A percentile compares a stretch with the other conserved stretches of the same genome.
Conservation (phyloP, 2,797 vertebrate species). For the Phoxinus dragarum region DNA sequence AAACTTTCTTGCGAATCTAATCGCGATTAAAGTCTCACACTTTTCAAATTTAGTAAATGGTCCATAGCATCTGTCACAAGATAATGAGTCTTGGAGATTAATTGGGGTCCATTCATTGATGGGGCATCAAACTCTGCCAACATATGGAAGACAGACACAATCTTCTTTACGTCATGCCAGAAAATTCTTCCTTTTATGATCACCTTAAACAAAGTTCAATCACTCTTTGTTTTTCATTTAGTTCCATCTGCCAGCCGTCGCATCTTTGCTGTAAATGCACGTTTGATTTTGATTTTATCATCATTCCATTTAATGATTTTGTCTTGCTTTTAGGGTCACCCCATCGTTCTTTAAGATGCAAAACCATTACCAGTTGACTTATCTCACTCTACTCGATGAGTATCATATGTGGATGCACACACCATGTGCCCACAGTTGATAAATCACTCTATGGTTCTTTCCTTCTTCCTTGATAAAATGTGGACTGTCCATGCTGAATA, state of each 20-base stretch:
- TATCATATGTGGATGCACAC: slow-evolving; percentile 14
- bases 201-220: slow-evolving; percentile 14
- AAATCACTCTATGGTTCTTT: slow-evolving; percentile 28
- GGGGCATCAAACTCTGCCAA: slow-evolving; percentile 34
- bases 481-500: slow-evolving; percentile 35
- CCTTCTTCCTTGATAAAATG: slow-evolving; percentile 32
- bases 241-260: neutral
- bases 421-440: slow-evolving; percentile 14
- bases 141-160: neutral
- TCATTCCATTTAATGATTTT: slow-evolving; percentile 21
- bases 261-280: slow-evolving; percentile 11
- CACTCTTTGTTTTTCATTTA: slow-evolving; percentile 30
- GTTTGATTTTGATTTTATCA: slow-evolving; percentile 12
- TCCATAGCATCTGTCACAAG: slow-evolving; percentile 38
- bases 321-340: neutral
- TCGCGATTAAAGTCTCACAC: neutral
- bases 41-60: slow-evolving; percentile 37
- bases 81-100: slow-evolving; percentile 45
- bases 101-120: slow-evolving; percentile 38
- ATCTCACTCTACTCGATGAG: slow-evolving; percentile 7
- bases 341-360: slow-evolving; percentile 28
- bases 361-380: slow-evolving; percentile 16
- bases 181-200: slow-evolving; percentile 27
- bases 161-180: slow-evolving; percentile 21
- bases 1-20: neutral